phyloP scores from a whole-genome alignment of 1,140 invertebrate species.

The Drosophila bifasciata region DNA sequence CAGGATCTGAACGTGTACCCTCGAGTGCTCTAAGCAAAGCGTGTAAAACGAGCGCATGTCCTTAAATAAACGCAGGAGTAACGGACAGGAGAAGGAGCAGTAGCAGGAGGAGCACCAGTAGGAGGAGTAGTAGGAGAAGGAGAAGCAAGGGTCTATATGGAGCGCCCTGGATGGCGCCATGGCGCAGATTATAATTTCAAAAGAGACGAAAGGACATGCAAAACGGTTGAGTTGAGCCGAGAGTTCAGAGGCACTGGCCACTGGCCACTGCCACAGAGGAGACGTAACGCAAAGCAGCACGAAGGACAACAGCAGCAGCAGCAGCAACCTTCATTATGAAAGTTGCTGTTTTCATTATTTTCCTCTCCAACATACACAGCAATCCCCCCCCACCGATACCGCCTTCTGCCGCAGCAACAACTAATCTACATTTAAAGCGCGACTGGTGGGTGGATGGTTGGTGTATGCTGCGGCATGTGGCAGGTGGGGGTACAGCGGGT shows the following conservation, averaged over 20 bases:
- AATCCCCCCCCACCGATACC: conserved; percentile 35
- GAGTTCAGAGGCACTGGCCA: conserved; percentile 7
- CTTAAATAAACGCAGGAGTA: conserved; percentile 63
- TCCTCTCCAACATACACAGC: conserved; percentile 45
- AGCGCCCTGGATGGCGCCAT: conserved; percentile 44
- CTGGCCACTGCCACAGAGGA: conserved; percentile 10
- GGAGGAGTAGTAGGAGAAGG: background rate
- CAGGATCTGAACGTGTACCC: conserved; percentile 16
- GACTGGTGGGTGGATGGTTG: background rate
- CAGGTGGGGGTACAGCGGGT: background rate
- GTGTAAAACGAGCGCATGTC: conserved; percentile 73
- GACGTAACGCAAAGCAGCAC: conserved; percentile 10
- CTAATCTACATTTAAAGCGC: conserved; percentile 80
- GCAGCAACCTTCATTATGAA: conserved; percentile 73
- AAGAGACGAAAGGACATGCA: conserved; percentile 64
- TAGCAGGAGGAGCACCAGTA: background rate
- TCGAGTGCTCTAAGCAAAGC: conserved; percentile 59
- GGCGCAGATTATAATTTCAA: conserved; percentile 83
- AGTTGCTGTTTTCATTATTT: conserved; percentile 83
- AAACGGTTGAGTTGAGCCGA: conserved; percentile 41
- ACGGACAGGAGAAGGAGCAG: conserved; percentile 32
- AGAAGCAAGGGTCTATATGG: conserved; percentile 6
- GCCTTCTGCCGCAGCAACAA: conserved; percentile 61
- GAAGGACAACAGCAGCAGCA: conserved; percentile 23
- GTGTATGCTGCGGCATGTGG: too few species aligned